phyloP scores from a whole-genome alignment of 2,888 invertebrate genomes.

The Carabus problematicus region DNA sequence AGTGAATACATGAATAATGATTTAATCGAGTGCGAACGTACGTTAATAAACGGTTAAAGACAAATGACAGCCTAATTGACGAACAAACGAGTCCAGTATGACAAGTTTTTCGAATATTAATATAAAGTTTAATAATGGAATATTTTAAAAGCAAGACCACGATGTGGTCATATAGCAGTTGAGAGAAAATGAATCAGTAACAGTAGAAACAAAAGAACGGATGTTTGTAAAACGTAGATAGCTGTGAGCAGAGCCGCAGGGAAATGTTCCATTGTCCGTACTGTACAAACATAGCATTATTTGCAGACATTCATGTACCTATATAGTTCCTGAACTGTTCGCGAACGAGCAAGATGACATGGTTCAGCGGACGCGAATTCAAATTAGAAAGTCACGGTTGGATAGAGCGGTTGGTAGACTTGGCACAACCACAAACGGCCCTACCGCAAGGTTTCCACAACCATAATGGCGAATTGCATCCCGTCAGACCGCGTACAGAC shows the following conservation, averaged over 20 bases:
- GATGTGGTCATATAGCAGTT: too few species aligned
- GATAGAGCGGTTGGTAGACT: neutral
- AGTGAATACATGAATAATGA: conserved; percentile 30
- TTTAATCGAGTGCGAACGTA: conserved; percentile 24
- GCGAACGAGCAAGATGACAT: conserved; percentile 18
- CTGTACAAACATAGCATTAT: too few species aligned
- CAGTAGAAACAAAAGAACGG: too few species aligned
- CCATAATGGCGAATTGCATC: too few species aligned
- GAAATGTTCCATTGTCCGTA: too few species aligned
- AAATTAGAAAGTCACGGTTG: conserved; percentile 29
- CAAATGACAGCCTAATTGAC: conserved; percentile 33
- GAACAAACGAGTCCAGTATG: neutral
- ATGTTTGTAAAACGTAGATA: too few species aligned
- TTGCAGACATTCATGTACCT: too few species aligned
- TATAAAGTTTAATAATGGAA: too few species aligned
- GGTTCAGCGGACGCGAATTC: conserved; percentile 26
- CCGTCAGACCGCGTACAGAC: neutral
- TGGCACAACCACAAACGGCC: neutral
- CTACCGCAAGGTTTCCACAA: conserved; percentile 3
- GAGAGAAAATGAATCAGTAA: too few species aligned
- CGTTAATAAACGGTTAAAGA: conserved; percentile 24
- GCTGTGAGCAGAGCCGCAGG: too few species aligned
- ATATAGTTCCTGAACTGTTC: neutral
- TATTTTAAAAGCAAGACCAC: too few species aligned
- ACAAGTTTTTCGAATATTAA: too few species aligned